phyloP scores from a whole-genome alignment of 2,888 invertebrate genomes.

The Choreutis nemorana region DNA sequence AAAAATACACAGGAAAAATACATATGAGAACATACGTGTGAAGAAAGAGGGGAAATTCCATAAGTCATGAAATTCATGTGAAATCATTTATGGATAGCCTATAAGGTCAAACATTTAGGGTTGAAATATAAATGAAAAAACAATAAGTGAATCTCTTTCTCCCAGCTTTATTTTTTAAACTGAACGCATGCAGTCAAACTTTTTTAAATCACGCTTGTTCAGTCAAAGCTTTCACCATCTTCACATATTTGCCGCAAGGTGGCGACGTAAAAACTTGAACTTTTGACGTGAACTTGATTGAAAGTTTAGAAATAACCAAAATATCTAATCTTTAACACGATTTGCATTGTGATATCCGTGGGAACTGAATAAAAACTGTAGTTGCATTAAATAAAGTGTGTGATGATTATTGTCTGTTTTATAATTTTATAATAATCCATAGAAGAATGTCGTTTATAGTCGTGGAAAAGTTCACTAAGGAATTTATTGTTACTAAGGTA shows the following conservation, averaged over 20 bases:
- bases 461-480: not conserved
- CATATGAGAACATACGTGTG: too few relatives aligned
- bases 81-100: too few relatives aligned
- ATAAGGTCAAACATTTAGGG: too few relatives aligned
- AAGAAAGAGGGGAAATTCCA: too few relatives aligned
- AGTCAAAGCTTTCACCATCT: constrained; percentile 43
- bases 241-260: constrained; percentile 45
- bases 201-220: too few relatives aligned
- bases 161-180: not conserved
- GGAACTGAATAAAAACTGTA: constrained; percentile 28
- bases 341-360: constrained; percentile 44
- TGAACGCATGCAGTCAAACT: constrained; percentile 5
- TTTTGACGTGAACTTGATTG: constrained; percentile 64
- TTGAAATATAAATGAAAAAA: too few relatives aligned
- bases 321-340: constrained; percentile 53
- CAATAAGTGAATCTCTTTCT: too few relatives aligned
- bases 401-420: constrained; percentile 22
- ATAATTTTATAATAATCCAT: too few relatives aligned
- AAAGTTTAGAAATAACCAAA: constrained; percentile 58
- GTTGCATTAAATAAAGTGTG: constrained; percentile 34
- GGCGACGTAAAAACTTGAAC: constrained; percentile 47
- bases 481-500: not conserved
- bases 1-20: too few relatives aligned
- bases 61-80: too few relatives aligned
- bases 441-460: too few relatives aligned